These are phyloP conservation scores for Papilio dardanus DNA, from an alignment of 1,140 invertebrate genomes.

Conservation along the genomic window DNA sequence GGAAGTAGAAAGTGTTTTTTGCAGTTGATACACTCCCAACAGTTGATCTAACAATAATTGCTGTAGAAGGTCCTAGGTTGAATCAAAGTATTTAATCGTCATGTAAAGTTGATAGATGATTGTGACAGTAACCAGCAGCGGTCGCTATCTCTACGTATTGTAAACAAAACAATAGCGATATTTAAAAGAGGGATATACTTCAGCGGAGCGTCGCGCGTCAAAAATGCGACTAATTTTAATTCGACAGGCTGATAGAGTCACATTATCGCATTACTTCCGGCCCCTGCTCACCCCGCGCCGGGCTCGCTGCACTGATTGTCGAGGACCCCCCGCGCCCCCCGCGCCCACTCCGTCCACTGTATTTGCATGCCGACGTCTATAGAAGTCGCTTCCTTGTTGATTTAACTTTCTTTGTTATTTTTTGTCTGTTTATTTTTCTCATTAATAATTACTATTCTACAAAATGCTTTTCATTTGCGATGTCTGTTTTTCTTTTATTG, in stretches of 20 bases:
- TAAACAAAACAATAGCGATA: slow-evolving; percentile 41
- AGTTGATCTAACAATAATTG: no score
- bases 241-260: slow-evolving; percentile 62
- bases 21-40: no score
- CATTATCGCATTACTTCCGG: slow-evolving; percentile 68
- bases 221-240: slow-evolving; percentile 78
- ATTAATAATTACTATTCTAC: slow-evolving; percentile 2
- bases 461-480: background rate
- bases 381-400: slow-evolving; percentile 11
- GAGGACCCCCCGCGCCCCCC: background rate
- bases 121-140: background rate
- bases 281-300: slow-evolving; percentile 43
- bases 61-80: no score
- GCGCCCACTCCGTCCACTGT: background rate
- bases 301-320: slow-evolving; percentile 27
- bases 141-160: slow-evolving; percentile 6
- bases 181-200: slow-evolving; percentile 58
- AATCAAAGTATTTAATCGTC: no score
- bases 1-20: no score
- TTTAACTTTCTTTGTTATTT: slow-evolving; percentile 14
- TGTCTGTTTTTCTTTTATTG: background rate
- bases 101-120: no score
- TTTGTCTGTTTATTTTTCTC: background rate
- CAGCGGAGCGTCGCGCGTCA: slow-evolving; percentile 56
- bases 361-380: slow-evolving; percentile 15